A percentile compares a stretch with the other conserved stretches of the same genome.
Conservation (phyloP, 2,888 invertebrate genomes). For the Emmelina monodactyla region DNA sequence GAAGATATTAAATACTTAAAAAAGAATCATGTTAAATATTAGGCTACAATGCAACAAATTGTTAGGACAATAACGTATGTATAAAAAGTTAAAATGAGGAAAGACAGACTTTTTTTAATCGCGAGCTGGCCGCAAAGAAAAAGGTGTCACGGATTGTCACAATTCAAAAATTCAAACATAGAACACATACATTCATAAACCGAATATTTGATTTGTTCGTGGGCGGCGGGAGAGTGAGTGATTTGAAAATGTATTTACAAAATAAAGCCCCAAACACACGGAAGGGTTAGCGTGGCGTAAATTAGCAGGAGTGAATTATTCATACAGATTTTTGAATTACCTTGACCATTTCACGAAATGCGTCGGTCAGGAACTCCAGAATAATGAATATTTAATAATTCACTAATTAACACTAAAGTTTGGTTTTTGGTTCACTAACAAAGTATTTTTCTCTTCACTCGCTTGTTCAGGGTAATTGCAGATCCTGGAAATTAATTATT, state of each 20-base stretch:
- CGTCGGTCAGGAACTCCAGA: not conserved
- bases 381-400: no score
- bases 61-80: no score
- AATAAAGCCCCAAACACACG: slow-evolving; percentile 49
- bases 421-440: slow-evolving; percentile 8
- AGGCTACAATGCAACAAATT: no score
- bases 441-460: slow-evolving; percentile 44
- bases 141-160: slow-evolving; percentile 26
- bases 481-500: slow-evolving; percentile 12
- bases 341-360: slow-evolving; percentile 59
- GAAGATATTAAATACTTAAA: no score
- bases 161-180: slow-evolving; percentile 31
- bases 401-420: slow-evolving; percentile 27
- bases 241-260: slow-evolving; percentile 55
- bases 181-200: slow-evolving; percentile 23
- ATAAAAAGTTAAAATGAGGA: no score
- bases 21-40: no score
- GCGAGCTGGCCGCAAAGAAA: slow-evolving; percentile 18
- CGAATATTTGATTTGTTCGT: slow-evolving; percentile 29
- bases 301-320: slow-evolving; percentile 47
- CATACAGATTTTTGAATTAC: slow-evolving; percentile 49
- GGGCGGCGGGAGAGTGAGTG: slow-evolving; percentile 37
- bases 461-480: slow-evolving; percentile 42
- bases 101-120: no score
- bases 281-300: slow-evolving; percentile 54